Conservation (phyloP, 2,888 invertebrate species). For the Caenorhabditis doughertyi region DNA sequence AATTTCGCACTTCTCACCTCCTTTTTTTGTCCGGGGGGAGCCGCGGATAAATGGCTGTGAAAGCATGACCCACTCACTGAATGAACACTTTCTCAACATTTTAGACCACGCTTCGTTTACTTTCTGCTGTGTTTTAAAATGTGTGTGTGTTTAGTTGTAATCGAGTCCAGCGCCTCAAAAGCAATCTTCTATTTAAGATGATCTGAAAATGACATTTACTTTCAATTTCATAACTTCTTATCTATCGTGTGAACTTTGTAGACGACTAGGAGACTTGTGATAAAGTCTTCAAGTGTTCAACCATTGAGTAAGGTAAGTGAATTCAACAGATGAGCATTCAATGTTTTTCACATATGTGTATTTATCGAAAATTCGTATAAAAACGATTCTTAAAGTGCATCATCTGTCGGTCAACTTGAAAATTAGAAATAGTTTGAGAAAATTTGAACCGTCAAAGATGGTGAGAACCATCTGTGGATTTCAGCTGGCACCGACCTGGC, state of each 20-base stretch:
- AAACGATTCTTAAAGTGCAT: too few relatives aligned
- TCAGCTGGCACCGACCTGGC: too few relatives aligned
- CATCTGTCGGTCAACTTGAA: too few relatives aligned
- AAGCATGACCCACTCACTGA: slow-evolving; percentile 53
- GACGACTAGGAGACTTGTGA: not conserved
- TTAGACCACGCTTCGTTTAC: slow-evolving; percentile 34
- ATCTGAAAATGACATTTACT: not conserved
- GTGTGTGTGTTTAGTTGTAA: slow-evolving; percentile 5
- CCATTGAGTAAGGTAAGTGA: too few relatives aligned
- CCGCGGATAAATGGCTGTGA: slow-evolving; percentile 60
- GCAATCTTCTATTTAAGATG: not conserved
- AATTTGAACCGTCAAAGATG: too few relatives aligned
- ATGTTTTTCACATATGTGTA: too few relatives aligned
- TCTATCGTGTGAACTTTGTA: not conserved
- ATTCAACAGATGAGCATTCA: too few relatives aligned
- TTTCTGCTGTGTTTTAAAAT: slow-evolving; percentile 14
- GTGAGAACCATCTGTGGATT: too few relatives aligned
- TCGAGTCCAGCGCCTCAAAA: not conserved
- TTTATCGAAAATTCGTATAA: too few relatives aligned
- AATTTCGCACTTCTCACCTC: slow-evolving; percentile 57
- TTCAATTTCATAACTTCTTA: slow-evolving; percentile 1
- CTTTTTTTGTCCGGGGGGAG: slow-evolving; percentile 8
- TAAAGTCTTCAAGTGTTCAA: not conserved
- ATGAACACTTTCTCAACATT: slow-evolving; percentile 58
- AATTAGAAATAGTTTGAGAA: too few relatives aligned